phyloP scores from a whole-genome alignment of 92 coral and sea anemone genomes.

The Palythoa grandis region DNA sequence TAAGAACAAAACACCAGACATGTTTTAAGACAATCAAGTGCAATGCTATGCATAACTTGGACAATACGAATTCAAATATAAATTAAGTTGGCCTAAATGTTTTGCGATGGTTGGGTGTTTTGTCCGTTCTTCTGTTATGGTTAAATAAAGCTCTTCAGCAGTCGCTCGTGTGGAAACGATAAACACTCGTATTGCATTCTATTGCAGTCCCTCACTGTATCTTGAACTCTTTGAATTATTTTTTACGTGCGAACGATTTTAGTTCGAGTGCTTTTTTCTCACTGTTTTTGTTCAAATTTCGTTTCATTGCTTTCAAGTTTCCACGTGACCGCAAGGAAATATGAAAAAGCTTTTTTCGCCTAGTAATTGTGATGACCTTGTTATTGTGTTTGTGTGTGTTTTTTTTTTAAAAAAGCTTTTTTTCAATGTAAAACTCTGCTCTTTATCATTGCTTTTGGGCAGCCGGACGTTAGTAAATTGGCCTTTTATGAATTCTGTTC shows the following conservation, averaged over 20 bases:
- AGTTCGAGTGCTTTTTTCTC: not conserved
- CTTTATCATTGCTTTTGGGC: conserved; percentile 7
- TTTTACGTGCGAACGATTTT: conserved; percentile 24
- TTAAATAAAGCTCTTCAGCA: conserved; percentile 13
- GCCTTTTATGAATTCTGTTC: not conserved
- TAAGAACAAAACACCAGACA: conserved; percentile 30
- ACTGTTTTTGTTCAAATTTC: not conserved
- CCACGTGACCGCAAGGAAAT: conserved; percentile 1
- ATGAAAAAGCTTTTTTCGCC: not conserved
- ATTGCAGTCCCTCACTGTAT: not conserved
- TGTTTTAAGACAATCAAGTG: conserved; percentile 29
- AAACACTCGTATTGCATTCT: conserved; percentile 17
- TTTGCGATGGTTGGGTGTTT: not conserved
- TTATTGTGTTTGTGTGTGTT: not conserved
- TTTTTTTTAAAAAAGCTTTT: not conserved
- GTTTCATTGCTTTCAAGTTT: not conserved
- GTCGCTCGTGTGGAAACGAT: conserved; percentile 26
- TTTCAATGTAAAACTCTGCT: not conserved
- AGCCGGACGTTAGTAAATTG: conserved; percentile 24
- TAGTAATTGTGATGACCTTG: not conserved
- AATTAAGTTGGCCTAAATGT: not conserved
- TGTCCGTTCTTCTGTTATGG: not conserved
- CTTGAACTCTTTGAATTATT: conserved; percentile 2
- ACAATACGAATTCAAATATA: conserved; percentile 32
- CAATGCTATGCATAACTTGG: not conserved